Base-by-base conservation (phyloP, 2,797 vertebrate genomes). In the Poecilia wingei region DNA sequence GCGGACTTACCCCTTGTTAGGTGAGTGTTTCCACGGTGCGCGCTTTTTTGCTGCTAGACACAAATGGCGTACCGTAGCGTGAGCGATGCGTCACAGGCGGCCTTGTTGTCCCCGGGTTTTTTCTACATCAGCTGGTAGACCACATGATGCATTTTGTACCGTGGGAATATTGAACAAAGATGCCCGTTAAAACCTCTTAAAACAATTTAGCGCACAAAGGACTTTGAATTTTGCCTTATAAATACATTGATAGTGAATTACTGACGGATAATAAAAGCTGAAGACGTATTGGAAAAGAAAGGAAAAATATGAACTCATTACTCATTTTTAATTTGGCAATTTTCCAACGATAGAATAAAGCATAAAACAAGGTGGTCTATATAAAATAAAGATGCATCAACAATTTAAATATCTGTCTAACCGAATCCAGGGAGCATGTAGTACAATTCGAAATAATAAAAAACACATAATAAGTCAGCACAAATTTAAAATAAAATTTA, bases 31-130 rank as follows among this genome's bases (percentile, higher is more conserved):
- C 84, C 93, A 86, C 89, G 87, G 92, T 96, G 96, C 96, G 96
- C 96, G 95, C 96, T 94, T 97, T 80, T 96, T 95, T 91, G 92
- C 91, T 94, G 96, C 96, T 96, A 93, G 96, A 96, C 96, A 97
- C 97, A 93, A 97, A 96, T 96, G 96, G 97, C 97, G 96, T 95
- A 95, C 97, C 97, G 97, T 98, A 98, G 97, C 94, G 89, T 86
- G 92, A 90, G 79, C 81, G 79, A n/a, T 84, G 88, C 95, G 95
- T 95, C 95, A 95, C 93, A 76, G 73, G 70, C 22, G 73, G 43
- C 57, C n/a, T n/a, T 31, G 43, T 7, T 36, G 72, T 53, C 64
- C 64, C 64, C 33, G 64, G 64, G 33, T 66, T 78, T 86, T 78
- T 76, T 39, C 13, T 13, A 16, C 9, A 39, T 82, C 82, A 89